A percentile compares a stretch with the other conserved stretches of the same genome.
These are phyloP conservation scores for Brachyhypopomus occidentalis DNA, from an alignment of 2,113 vertebrate species.

Conservation along the genomic window DNA sequence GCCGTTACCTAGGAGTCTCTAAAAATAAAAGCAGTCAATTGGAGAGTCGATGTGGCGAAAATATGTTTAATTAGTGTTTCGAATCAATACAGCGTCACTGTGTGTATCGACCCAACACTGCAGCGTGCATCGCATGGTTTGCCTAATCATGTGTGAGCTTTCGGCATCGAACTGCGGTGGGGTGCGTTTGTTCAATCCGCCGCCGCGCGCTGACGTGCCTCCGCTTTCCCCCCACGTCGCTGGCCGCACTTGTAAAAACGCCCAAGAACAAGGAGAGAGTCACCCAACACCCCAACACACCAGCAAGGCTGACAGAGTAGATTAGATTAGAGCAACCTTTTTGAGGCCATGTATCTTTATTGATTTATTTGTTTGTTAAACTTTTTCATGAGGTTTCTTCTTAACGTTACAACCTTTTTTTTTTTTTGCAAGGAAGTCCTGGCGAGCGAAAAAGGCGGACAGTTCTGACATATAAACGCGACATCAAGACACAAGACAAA, in stretches of 20 bases:
- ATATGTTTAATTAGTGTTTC: conserved; percentile 43
- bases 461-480: no score
- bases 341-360: no score
- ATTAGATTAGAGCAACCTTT: conserved; percentile 57
- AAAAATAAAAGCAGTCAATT: conserved; percentile 24
- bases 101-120: conserved; percentile 25
- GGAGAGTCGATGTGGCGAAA: conserved; percentile 1
- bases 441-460: no score
- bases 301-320: conserved; percentile 51
- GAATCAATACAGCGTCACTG: conserved; percentile 26
- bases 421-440: no score
- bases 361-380: no score
- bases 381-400: no score
- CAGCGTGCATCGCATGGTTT: conserved; percentile 15
- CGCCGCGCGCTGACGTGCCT: conserved; percentile 54
- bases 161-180: conserved; percentile 63
- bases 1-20: neutral
- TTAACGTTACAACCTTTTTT: no score
- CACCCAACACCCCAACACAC: conserved; percentile 70
- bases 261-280: conserved; percentile 54
- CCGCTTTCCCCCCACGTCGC: conserved; percentile 71
- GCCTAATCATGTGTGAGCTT: conserved; percentile 32
- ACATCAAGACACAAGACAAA: no score
- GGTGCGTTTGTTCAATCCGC: conserved; percentile 63
- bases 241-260: conserved; percentile 65